These are phyloP conservation scores for Parazoanthus swiftii DNA, from an alignment of 92 coral and sea anemone genomes.

Conservation along the genomic window DNA sequence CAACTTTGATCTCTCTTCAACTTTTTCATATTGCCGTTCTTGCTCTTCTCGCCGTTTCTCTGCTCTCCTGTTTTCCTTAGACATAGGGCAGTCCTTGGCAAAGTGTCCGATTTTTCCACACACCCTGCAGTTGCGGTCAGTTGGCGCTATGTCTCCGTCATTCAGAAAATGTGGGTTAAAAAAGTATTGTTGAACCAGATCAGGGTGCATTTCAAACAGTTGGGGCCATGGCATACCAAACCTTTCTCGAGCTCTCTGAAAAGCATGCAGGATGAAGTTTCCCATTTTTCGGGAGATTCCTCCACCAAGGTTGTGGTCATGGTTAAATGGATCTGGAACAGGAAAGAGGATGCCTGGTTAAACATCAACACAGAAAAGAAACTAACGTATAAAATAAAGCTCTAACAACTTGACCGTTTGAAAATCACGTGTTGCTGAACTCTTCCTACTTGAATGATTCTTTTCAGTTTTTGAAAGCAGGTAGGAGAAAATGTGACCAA, in stretches of 20 bases:
- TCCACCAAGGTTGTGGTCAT: slow-evolving; percentile 94
- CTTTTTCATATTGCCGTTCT: slow-evolving; percentile 33
- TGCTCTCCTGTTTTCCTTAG: slow-evolving; percentile 68
- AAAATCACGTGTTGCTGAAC: not conserved
- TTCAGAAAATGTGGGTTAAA: slow-evolving; percentile 67
- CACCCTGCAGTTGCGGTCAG: slow-evolving; percentile 85
- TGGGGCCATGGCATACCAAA: slow-evolving; percentile 72
- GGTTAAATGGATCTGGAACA: slow-evolving; percentile 89
- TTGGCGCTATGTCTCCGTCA: slow-evolving; percentile 79
- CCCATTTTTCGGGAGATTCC: slow-evolving; percentile 85
- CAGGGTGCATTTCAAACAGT: slow-evolving; percentile 38
- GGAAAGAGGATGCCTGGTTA: not conserved
- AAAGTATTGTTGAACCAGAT: slow-evolving; percentile 59
- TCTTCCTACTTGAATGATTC: not conserved
- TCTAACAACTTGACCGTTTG: not conserved
- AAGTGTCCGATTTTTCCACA: slow-evolving; percentile 92
- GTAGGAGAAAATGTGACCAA: not conserved
- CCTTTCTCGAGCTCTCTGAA: slow-evolving; percentile 82
- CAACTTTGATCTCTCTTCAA: slow-evolving; percentile 9
- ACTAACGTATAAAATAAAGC: not conserved
- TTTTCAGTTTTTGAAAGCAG: not conserved
- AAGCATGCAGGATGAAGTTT: slow-evolving; percentile 66
- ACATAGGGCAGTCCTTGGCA: slow-evolving; percentile 82
- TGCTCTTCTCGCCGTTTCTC: slow-evolving; percentile 60
- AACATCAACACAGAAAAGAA: not conserved